These are phyloP conservation scores for Aulostomus chinensis DNA, from an alignment of 2,797 vertebrate genomes.

Conservation along the genomic window DNA sequence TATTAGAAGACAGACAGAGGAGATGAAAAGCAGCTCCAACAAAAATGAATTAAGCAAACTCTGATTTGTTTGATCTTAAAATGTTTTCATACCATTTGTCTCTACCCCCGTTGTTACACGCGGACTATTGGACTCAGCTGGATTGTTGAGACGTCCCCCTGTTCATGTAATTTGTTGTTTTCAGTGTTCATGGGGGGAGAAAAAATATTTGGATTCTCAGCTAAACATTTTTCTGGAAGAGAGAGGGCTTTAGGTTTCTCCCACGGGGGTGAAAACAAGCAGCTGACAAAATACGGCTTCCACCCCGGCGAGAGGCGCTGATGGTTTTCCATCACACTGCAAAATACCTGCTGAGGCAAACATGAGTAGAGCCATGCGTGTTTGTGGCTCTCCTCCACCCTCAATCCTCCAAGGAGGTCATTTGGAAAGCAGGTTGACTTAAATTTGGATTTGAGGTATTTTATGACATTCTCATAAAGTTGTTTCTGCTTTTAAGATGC, in stretches of 20 bases:
- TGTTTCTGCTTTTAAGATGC: too few species aligned
- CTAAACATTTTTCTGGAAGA: constrained; percentile 13
- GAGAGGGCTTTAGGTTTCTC: constrained; percentile 36
- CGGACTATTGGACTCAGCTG: too few species aligned
- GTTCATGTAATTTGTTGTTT: constrained; percentile 4
- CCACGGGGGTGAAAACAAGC: constrained; percentile 35
- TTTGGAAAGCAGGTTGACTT: constrained; percentile 17
- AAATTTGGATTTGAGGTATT: background rate
- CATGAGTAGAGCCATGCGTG: background rate
- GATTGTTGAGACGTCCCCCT: too few species aligned
- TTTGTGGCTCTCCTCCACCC: constrained; percentile 14
- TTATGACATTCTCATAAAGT: too few species aligned
- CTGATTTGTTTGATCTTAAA: too few species aligned
- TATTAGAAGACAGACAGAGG: constrained; percentile 11
- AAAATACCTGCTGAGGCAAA: constrained; percentile 54
- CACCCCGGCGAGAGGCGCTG: constrained; percentile 31
- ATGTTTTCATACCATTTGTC: too few species aligned
- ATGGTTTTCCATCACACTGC: constrained; percentile 35
- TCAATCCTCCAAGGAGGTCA: background rate
- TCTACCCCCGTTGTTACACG: too few species aligned
- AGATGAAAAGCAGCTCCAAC: too few species aligned
- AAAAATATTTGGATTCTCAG: constrained; percentile 33
- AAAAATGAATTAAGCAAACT: too few species aligned
- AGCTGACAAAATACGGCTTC: constrained; percentile 67
- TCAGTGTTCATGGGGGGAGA: constrained; percentile 8